Evolutionary conservation across 1,140 invertebrate genomes (phyloP), one percentile per base, ranked within the genome.

Genomic region (Papilio dardanus): DNA sequence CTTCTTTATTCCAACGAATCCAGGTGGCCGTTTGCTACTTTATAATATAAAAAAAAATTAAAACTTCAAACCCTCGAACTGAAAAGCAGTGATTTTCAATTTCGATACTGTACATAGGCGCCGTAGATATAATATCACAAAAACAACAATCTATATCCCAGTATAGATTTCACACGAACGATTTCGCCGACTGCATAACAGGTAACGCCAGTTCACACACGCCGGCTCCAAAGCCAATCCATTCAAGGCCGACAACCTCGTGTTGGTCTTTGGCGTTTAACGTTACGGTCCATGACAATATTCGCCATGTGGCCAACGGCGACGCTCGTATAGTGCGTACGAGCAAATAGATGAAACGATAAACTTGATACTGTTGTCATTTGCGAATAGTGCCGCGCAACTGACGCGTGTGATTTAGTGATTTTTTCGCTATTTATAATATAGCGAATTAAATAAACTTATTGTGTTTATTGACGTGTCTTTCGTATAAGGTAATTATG

Each of bases 231-330:
- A 33, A 68, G 19, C 67, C 67, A 69, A 69, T 81, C 71, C 78
- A 76, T 77, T 81, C 87, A 89, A 90, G 88, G 88, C 83, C 83
- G 75, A 71, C 88, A 78, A 87, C 85, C 83, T 88, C 83, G 77
- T 77, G 83, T 77, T 68, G 74, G 73, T 46, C 79, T 79, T 81
- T 81, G 28, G 73, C 76, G 76, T 19, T 19, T 77, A 81, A 71
- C 79, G 79, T 79, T 76, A 69, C 75, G 77, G 81, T 40, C 67
- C 35, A 82, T 87, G 86, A 86, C 87, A 89, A 88, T 88, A 88
- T 88, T 90, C 82, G 87, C 88, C 84, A 90, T 88, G 85, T 86
- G 83, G 76, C 76, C 81, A 81, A 74, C 74, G 74, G 74, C 69
- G 75, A 66, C 82, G 80, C 81, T 79, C 86, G 87, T 85, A 80